phyloP scores from a whole-genome alignment of 2,113 vertebrate genomes.

The rabbit (Oryctolagus cuniculus) region mOryCun1.1 NC_091433.1:60496501-60497000 shows the following conservation, averaged over 20 bases:
- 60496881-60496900: neutral
- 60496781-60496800: too few species aligned
- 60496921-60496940: neutral
- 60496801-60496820: neutral
- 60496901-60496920: neutral
- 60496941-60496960: neutral
- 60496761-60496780: too few species aligned
- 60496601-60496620: too few species aligned
- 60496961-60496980: neutral
- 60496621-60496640: too few species aligned
- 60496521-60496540: neutral
- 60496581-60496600: too few species aligned
- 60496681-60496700: too few species aligned
- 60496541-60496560: neutral
- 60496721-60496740: too few species aligned
- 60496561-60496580: too few species aligned
- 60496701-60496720: too few species aligned
- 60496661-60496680: too few species aligned
- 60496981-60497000: neutral
- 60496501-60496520: constrained; percentile 6
- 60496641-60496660: too few species aligned
- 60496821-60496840: neutral
- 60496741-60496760: too few species aligned
- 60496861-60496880: neutral
- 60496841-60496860: neutral